phyloP scores from a whole-genome alignment of 2,113 vertebrate genomes.

The Tetrao urogallus region DNA sequence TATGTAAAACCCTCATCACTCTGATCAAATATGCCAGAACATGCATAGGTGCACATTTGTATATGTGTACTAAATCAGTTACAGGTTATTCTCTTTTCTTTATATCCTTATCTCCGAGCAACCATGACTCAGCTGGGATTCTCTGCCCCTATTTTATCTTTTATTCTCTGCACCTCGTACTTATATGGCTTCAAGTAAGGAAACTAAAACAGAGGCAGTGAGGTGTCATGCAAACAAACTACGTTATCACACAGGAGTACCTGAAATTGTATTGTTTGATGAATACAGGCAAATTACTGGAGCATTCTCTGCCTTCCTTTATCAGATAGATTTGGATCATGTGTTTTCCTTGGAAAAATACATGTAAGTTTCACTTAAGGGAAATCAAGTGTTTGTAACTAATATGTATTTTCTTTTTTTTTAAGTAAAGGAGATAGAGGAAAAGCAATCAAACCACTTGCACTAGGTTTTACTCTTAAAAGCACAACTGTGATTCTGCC shows the following conservation, averaged over 20 bases:
- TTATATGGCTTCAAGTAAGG: not conserved
- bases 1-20: not conserved
- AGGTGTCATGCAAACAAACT: not conserved
- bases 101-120: fast-evolving
- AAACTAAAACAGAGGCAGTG: not conserved
- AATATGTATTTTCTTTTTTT: not conserved
- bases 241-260: not conserved
- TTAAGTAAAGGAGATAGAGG: not conserved
- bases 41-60: not conserved
- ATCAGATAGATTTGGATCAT: not conserved
- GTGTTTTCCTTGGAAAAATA: not conserved
- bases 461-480: not conserved
- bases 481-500: not conserved
- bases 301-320: not conserved
- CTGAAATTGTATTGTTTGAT: not conserved
- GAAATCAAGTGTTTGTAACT: not conserved
- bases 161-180: not conserved
- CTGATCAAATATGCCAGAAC: not conserved
- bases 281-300: not conserved
- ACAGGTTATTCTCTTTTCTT: not conserved
- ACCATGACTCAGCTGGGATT: not conserved
- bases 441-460: not conserved
- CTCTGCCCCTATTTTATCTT: not conserved
- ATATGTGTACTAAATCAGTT: not conserved
- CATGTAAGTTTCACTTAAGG: fast-evolving